Evolutionary conservation across 1,140 invertebrate species (phyloP), one percentile per base, ranked within the genome.

Genomic region (Odontomachus brunneus): DNA sequence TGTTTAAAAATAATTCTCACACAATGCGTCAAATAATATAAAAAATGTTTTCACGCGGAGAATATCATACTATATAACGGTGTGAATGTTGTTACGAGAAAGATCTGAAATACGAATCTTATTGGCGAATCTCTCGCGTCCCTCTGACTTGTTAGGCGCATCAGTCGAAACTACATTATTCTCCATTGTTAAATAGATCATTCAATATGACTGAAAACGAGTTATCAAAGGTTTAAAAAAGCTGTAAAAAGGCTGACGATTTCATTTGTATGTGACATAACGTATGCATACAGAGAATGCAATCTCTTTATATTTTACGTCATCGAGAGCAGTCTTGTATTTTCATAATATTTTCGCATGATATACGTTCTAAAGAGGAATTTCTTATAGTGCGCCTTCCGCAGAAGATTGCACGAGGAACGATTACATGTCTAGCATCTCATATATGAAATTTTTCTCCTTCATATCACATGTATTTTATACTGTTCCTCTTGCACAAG

Each of bases 401-500:
- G 38, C 15, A 11, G 59, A 63, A 75, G 38, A 75, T 75, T 33
- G 59, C 44, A 53, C 22, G 59, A 75, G 26, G 33, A 75, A 17
- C n/a, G 44, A 75, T 75, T 75, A 60, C 60, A 11, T 26, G 22
- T 75, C 11, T 65, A 51, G 11, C 44, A 65, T 38, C 26, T 65
- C 38, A 65, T 33, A 65, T 75, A 65, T 75, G 24, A 63, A 63
- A 75, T 75, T 75, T 19, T 14, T 75, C 44, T 33, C 73, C 65
- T 51, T 65, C 11, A 65, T 19, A 11, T 48, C 29, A 2, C 33
- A 26, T 49, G 14, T 49, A 63, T 49, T 48, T 63, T 59, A 26
- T 63, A 14, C 44, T 11, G 3, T 44, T 22, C n/a, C 44, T 67
- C 57, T 12, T 29, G 14, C 1, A 14, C 29, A 63, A 75, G n/a